Evolutionary conservation across 2,888 invertebrate species (phyloP).

Genomic region (Conchocele bisecta): DNA sequence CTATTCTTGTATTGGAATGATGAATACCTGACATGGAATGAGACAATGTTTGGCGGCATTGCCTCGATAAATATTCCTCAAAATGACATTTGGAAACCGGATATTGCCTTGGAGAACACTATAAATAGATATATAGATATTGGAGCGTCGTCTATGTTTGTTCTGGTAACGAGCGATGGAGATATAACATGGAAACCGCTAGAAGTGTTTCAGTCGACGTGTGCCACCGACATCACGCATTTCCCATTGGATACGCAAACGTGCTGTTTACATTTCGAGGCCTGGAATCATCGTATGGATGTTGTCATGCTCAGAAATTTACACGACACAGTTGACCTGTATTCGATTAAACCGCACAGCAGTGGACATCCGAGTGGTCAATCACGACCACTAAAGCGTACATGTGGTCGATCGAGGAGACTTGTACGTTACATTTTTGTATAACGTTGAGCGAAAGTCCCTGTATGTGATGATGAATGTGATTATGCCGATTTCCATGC

Average conservation of each 20-base stretch:
- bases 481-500: slow-evolving; percentile 27
- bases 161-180: slow-evolving; percentile 4
- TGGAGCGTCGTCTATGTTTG: background rate
- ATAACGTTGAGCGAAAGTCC: slow-evolving; percentile 32
- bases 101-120: slow-evolving; percentile 18
- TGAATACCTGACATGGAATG: slow-evolving; percentile 8
- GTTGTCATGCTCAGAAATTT: background rate
- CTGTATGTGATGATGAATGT: slow-evolving; percentile 36
- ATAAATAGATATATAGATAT: background rate
- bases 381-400: background rate
- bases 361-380: slow-evolving; percentile 22
- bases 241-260: slow-evolving; percentile 45
- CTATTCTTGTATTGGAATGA: slow-evolving; percentile 10
- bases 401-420: background rate
- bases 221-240: slow-evolving; percentile 28
- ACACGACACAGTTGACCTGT: background rate
- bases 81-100: slow-evolving; percentile 27
- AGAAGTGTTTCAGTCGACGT: slow-evolving; percentile 35
- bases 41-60: background rate
- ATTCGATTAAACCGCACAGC: slow-evolving; percentile 18
- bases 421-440: slow-evolving; percentile 23
- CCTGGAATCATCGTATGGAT: slow-evolving; percentile 9
- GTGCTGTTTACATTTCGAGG: slow-evolving; percentile 43
- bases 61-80: slow-evolving; percentile 14
- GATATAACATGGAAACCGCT: slow-evolving; percentile 38